phyloP scores from a whole-genome alignment of 2,113 vertebrate species.

The Felis catus region DNA sequence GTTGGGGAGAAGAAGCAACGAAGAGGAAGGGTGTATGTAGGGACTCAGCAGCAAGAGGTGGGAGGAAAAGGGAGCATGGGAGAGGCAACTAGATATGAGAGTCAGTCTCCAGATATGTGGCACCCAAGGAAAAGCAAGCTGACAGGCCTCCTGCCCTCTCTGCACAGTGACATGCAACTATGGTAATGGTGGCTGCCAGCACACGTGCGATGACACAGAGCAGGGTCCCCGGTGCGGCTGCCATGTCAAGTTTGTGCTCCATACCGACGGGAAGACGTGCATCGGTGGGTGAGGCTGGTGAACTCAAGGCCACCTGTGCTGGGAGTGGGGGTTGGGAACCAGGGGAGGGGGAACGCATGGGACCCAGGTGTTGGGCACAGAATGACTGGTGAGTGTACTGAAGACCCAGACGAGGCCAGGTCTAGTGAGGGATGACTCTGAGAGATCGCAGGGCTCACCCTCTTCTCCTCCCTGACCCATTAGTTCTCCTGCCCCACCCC shows the following conservation, averaged over 20 bases:
- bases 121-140: neutral
- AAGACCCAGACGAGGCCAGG: neutral
- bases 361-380: neutral
- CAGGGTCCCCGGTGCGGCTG: slow-evolving; percentile 96
- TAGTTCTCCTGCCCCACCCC: neutral
- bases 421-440: neutral
- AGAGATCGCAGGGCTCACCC: neutral
- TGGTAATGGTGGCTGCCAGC: slow-evolving; percentile 98
- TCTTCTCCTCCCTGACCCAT: neutral
- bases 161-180: slow-evolving; percentile 98
- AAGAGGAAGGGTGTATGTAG: fast-evolving
- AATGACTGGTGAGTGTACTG: neutral
- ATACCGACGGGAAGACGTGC: slow-evolving; percentile 96
- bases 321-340: neutral
- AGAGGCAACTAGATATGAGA: neutral
- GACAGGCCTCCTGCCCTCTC: slow-evolving; percentile 48
- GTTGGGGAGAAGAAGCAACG: neutral
- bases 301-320: neutral
- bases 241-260: slow-evolving; percentile 97
- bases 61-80: neutral
- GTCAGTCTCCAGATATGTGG: neutral
- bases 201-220: slow-evolving; percentile 97
- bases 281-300: slow-evolving; percentile 91
- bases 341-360: neutral
- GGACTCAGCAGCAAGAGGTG: neutral